Evolutionary conservation across 2,888 invertebrate genomes (phyloP), one percentile per base, ranked within the genome.

Genomic region (Graphium colonna): DNA sequence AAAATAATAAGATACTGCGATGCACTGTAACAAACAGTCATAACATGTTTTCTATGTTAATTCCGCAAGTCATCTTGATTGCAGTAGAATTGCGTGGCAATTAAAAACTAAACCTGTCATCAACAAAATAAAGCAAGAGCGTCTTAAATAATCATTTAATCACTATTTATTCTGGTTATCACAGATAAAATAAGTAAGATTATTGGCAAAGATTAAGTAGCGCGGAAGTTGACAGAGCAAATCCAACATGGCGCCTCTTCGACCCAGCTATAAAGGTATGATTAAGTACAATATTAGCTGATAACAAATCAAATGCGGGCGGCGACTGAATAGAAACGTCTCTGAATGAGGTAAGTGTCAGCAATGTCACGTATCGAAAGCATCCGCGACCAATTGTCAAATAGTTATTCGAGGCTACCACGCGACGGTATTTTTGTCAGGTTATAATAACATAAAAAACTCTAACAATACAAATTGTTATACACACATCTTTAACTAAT

Each of bases 211-310:
- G 5, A 21, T 21, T 3, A 3, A 21, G 21, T 21, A 21, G 3
- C 21, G 5, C 21, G 21, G 21, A 21, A 21, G 21, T 21, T 5
- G 21, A 21, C 21, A 21, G 21, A 21, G 21, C 21, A 56, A 59
- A 62, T 54, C 18, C 51, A 57, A 41, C 57, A 60, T 54, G 56
- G 60, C 60, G 58, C 56, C 62, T 45, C 56, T 1, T 1, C 41
- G n/a, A 41, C 18, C 18, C 18, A 17, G 18, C 33, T 43, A 53
- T 39, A 60, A 57, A 68, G 69, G 68, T 75, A 72, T 73, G 68
- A 73, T 74, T 78, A 73, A 71, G 69, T 68, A 68, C 62, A 62
- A 65, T 71, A 76, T 75, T 74, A 77, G 69, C 66, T 71, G 69
- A 73, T 73, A 75, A 75, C 75, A 77, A 78, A 80, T 77, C 73